A percentile compares a stretch with the other conserved stretches of the same genome.
phyloP scores from a whole-genome alignment of 2,888 invertebrate species.

The Branchinecta sandiegonensis region DNA sequence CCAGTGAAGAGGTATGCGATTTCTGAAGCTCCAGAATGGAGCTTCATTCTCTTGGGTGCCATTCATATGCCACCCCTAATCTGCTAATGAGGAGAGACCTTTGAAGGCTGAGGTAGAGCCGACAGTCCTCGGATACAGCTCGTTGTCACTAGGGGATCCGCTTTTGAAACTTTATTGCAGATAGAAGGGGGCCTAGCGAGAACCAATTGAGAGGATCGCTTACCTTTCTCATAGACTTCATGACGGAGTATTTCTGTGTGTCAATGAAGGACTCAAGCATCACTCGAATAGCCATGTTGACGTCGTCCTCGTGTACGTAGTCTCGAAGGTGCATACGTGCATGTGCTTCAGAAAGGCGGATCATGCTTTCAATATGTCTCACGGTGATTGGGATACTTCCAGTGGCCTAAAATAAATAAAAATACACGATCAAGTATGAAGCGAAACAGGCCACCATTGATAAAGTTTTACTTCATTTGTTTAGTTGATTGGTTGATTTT shows the following conservation, averaged over 20 bases:
- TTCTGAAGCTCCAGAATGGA: too few relatives aligned
- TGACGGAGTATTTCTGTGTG: slow-evolving; percentile 96
- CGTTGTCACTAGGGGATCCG: background rate
- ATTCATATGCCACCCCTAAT: background rate
- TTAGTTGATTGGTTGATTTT: too few relatives aligned
- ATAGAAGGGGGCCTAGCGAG: background rate
- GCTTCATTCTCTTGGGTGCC: too few relatives aligned
- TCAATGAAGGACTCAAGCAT: slow-evolving; percentile 97
- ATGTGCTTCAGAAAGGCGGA: slow-evolving; percentile 93
- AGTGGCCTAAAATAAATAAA: slow-evolving; percentile 47
- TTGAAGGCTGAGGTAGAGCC: too few relatives aligned
- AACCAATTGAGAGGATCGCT: slow-evolving; percentile 24
- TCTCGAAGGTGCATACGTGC: slow-evolving; percentile 88
- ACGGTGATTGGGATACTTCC: slow-evolving; percentile 97
- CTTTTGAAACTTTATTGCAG: background rate
- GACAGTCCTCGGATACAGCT: background rate
- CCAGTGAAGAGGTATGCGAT: too few relatives aligned
- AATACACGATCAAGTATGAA: background rate
- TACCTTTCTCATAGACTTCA: slow-evolving; percentile 86
- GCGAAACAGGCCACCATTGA: too few relatives aligned
- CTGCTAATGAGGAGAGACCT: too few relatives aligned
- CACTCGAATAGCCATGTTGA: slow-evolving; percentile 91
- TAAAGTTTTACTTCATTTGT: too few relatives aligned
- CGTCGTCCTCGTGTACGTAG: slow-evolving; percentile 80
- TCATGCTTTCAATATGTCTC: slow-evolving; percentile 93